A percentile compares a stretch with the other conserved stretches of the same genome.
Evolutionary conservation across 2,888 invertebrate genomes (phyloP).

Genomic region (Antitype chi): DNA sequence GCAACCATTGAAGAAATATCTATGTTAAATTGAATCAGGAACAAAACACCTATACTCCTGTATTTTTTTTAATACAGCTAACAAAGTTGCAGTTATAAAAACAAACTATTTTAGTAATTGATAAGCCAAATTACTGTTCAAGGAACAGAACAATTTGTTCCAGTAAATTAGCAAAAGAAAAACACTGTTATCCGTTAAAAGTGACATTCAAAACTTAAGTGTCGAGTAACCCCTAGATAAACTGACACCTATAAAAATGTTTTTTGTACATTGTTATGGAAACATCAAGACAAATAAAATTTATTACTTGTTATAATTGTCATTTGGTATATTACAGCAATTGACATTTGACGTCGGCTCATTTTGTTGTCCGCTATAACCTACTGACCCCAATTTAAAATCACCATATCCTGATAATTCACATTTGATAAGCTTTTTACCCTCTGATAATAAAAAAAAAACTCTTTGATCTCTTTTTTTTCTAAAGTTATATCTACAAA

Average conservation of each 20-base stretch:
- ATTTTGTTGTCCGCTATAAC: conserved; percentile 38
- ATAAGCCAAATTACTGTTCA: conserved; percentile 29
- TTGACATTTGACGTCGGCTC: conserved; percentile 58
- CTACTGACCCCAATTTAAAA: conserved; percentile 57
- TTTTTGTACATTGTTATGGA: conserved; percentile 46
- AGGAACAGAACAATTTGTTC: conserved; percentile 32
- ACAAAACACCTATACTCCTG: background rate
- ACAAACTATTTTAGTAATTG: conserved; percentile 22
- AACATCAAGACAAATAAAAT: conserved; percentile 46
- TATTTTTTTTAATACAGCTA: background rate
- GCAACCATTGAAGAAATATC: conserved; percentile 9
- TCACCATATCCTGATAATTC: conserved; percentile 39
- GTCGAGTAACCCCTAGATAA: conserved; percentile 54
- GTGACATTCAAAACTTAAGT: conserved; percentile 27
- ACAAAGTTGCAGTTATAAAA: conserved; percentile 21
- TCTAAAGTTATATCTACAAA: conserved; percentile 28
- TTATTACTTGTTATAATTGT: conserved; percentile 52
- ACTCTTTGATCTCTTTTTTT: conserved; percentile 62
- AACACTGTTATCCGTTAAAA: conserved; percentile 34
- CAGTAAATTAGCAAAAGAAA: conserved; percentile 21
- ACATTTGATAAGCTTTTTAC: conserved; percentile 47
- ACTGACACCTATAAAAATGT: conserved; percentile 29
- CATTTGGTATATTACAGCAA: conserved; percentile 49
- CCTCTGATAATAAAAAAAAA: conserved; percentile 39
- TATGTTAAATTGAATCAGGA: conserved; percentile 13